These are phyloP conservation scores for Vesta saturnalis DNA, from an alignment of 2,888 invertebrate species.

Conservation along the genomic window DNA sequence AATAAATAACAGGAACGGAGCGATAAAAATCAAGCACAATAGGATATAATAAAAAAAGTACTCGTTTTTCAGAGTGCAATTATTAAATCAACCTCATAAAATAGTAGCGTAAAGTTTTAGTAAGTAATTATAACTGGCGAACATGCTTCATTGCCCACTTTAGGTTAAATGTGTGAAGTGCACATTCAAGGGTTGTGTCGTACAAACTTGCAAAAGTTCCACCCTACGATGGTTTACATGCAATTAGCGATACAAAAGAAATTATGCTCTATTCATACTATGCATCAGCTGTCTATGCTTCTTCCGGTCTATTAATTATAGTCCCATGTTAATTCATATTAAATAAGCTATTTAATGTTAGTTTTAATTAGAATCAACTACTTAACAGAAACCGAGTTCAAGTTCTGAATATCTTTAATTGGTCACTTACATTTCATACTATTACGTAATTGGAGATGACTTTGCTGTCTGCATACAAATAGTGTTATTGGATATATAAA, in stretches of 20 bases:
- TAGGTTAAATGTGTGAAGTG: constrained; percentile 23
- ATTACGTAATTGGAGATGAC: not conserved
- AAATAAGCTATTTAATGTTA: constrained; percentile 29
- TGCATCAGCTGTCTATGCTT: constrained; percentile 23
- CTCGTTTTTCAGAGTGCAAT: constrained; percentile 14
- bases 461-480: not conserved
- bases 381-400: constrained; percentile 19
- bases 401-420: not conserved
- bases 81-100: constrained; percentile 17
- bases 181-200: constrained; percentile 21
- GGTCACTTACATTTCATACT: not conserved
- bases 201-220: constrained; percentile 26
- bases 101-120: constrained; percentile 10
- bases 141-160: constrained; percentile 21
- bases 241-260: constrained; percentile 29
- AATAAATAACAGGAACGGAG: not conserved
- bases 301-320: constrained; percentile 36
- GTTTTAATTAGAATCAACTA: constrained; percentile 28
- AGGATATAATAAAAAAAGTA: constrained; percentile 17
- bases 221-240: constrained; percentile 23
- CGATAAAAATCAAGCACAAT: constrained; percentile 6
- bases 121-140: constrained; percentile 20
- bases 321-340: constrained; percentile 29
- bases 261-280: constrained; percentile 19
- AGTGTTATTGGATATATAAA: not conserved